phyloP scores from a whole-genome alignment of 1,140 invertebrate species.

The Diorhabda sublineata region DNA sequence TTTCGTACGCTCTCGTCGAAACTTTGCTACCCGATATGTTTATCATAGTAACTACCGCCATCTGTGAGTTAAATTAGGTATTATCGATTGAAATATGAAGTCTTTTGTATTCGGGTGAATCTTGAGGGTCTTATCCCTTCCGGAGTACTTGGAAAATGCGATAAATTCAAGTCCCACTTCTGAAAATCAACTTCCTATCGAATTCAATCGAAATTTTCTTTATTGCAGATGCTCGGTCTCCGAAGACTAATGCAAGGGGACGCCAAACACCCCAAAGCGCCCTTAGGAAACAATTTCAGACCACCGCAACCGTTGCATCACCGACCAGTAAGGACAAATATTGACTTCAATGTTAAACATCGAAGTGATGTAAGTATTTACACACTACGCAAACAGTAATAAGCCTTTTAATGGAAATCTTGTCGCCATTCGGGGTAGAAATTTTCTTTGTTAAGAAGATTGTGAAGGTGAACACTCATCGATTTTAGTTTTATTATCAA shows the following conservation, averaged over 20 bases:
- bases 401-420: slow-evolving; percentile 5
- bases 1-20: too few species aligned
- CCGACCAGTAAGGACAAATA: slow-evolving; percentile 89
- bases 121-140: too few species aligned
- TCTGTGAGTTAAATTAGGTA: too few species aligned
- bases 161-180: background rate
- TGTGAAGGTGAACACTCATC: too few species aligned
- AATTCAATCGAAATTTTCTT: slow-evolving; percentile 16
- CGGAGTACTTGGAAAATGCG: too few species aligned
- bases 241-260: slow-evolving; percentile 85
- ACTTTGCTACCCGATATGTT: too few species aligned
- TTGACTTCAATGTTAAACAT: slow-evolving; percentile 82
- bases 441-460: background rate
- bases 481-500: too few species aligned
- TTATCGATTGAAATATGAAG: too few species aligned
- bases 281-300: slow-evolving; percentile 89
- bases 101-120: too few species aligned
- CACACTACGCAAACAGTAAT: background rate
- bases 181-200: background rate
- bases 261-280: slow-evolving; percentile 76
- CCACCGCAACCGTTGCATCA: slow-evolving; percentile 86
- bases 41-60: too few species aligned
- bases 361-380: slow-evolving; percentile 53
- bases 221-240: slow-evolving; percentile 69
- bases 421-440: background rate